These are phyloP conservation scores for Desoria tigrina DNA, from an alignment of 2,888 invertebrate species.

Conservation along the genomic window DNA sequence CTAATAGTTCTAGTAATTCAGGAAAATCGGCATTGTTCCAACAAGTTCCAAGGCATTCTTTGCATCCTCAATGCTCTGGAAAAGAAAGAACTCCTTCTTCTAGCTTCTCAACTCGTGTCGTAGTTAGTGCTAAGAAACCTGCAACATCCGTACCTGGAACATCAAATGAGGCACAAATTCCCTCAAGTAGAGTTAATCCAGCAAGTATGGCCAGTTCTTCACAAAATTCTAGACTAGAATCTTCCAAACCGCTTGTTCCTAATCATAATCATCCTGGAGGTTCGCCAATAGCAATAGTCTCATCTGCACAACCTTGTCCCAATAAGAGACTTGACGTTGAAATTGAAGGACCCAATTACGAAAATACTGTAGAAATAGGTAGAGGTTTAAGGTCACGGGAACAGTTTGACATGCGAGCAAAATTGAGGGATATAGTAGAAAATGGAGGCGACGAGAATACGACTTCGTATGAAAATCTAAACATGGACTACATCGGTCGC, in stretches of 20 bases:
- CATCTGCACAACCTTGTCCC: not conserved
- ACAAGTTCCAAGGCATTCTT: conserved; percentile 46
- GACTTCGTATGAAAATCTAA: conserved; percentile 79
- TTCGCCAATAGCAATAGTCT: not conserved
- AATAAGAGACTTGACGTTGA: not conserved
- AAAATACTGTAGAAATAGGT: conserved; percentile 60
- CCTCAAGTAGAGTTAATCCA: conserved; percentile 19
- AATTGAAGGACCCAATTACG: conserved; percentile 61
- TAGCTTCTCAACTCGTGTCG: conserved; percentile 53
- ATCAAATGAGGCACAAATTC: conserved; percentile 19
- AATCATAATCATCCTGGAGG: not conserved
- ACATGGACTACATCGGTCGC: conserved; percentile 85
- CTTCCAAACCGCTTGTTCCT: not conserved
- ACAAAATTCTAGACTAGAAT: not conserved
- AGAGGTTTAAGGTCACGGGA: not conserved
- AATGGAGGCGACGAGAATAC: conserved; percentile 41
- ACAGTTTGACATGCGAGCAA: conserved; percentile 25
- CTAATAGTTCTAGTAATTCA: conserved; percentile 6
- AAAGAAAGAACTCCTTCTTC: conserved; percentile 52
- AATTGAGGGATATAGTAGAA: conserved; percentile 21
- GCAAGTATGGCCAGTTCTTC: conserved; percentile 13
- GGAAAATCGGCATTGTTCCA: conserved; percentile 10
- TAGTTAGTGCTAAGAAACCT: conserved; percentile 37
- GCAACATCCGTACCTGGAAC: not conserved
- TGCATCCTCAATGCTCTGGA: conserved; percentile 51